Percentiles rank a stretch among this genome's conserved stretches.
These are phyloP conservation scores for Heliconius nattereri DNA, from an alignment of 1,140 invertebrate genomes.

Conservation along the genomic window DNA sequence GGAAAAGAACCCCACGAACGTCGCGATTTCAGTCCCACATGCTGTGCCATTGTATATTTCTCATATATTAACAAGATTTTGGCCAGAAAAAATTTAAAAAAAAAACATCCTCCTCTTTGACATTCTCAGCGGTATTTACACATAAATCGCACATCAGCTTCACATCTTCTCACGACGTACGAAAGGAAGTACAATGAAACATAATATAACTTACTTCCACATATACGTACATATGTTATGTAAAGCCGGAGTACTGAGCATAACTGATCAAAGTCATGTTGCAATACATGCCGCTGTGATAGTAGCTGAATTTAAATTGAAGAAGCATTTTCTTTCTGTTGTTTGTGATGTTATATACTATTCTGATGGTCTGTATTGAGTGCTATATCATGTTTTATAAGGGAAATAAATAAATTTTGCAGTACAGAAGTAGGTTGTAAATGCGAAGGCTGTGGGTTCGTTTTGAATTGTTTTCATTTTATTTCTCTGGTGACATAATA, in stretches of 20 bases:
- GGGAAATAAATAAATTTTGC: background rate
- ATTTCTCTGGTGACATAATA: no score
- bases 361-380: background rate
- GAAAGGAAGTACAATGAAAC: background rate
- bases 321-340: background rate
- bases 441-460: background rate
- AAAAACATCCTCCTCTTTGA: background rate
- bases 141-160: background rate
- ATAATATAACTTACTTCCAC: background rate
- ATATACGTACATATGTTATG: background rate
- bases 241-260: background rate
- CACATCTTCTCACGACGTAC: background rate
- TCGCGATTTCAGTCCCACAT: no score
- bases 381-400: background rate
- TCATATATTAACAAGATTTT: no score
- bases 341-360: background rate
- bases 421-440: background rate
- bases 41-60: no score
- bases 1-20: no score
- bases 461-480: background rate
- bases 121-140: background rate
- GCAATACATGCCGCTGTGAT: background rate
- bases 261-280: constrained; percentile 10
- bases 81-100: no score
- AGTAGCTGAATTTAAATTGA: background rate